phyloP scores from a whole-genome alignment of 2,113 vertebrate species.

The Merops nubicus region DNA sequence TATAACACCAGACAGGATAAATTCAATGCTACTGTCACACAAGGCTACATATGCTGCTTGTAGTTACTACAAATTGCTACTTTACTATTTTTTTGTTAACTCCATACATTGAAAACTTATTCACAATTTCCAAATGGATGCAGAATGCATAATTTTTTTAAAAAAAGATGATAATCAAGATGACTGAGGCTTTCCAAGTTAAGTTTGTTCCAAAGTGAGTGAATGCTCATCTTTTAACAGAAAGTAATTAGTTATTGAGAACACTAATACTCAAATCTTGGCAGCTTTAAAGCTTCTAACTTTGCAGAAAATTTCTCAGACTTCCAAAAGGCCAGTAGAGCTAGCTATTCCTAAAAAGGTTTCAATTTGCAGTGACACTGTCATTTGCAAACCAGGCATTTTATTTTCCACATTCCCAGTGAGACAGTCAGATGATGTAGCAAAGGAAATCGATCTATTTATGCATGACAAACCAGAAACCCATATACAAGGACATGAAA shows the following conservation, averaged over 20 bases:
- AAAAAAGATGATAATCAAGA: fast-evolving
- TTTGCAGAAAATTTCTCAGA: background rate
- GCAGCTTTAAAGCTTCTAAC: background rate
- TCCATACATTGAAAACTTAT: background rate
- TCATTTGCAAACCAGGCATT: background rate
- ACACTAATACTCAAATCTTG: background rate
- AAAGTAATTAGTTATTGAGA: background rate
- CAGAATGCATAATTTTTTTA: background rate
- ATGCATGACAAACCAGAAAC: background rate
- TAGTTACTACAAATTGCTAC: background rate
- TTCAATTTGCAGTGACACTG: background rate
- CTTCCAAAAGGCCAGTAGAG: background rate
- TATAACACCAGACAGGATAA: background rate
- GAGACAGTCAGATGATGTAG: background rate
- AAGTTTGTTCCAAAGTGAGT: background rate
- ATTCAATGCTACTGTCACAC: background rate
- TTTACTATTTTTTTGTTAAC: background rate
- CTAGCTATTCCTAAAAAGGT: background rate
- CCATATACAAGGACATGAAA: background rate
- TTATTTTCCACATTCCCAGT: background rate
- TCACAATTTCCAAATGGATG: background rate
- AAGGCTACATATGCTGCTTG: background rate
- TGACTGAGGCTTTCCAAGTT: background rate
- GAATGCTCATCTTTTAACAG: background rate
- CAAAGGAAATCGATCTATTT: background rate